phyloP scores from a whole-genome alignment of 2,888 invertebrate species.

The Busseola fusca region DNA sequence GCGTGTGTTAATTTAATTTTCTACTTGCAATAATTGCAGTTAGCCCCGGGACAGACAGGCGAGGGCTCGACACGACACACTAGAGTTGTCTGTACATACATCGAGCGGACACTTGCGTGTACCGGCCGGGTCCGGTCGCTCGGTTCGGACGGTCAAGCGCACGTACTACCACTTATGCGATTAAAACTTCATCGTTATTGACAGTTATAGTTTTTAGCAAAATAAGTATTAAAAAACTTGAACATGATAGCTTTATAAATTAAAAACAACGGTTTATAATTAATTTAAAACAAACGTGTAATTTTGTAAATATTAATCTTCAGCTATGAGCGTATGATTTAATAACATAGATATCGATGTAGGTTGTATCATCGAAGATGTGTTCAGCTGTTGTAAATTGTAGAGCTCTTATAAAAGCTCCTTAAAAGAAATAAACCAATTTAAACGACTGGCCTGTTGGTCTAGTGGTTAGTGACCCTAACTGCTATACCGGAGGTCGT shows the following conservation, averaged over 20 bases:
- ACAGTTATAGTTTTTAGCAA: slow-evolving; percentile 22
- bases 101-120: slow-evolving; percentile 70
- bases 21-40: slow-evolving; percentile 85
- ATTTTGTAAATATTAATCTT: slow-evolving; percentile 18
- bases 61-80: slow-evolving; percentile 72
- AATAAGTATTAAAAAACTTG: slow-evolving; percentile 12
- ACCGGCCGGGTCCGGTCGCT: slow-evolving; percentile 41
- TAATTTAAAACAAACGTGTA: slow-evolving; percentile 23
- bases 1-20: slow-evolving; percentile 89
- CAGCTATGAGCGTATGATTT: background rate
- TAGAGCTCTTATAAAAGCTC: background rate
- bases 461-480: too few species aligned
- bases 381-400: background rate
- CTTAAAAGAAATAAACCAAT: background rate
- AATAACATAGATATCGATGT: background rate
- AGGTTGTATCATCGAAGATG: background rate
- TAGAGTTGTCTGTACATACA: slow-evolving; percentile 81
- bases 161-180: slow-evolving; percentile 50
- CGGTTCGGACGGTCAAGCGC: slow-evolving; percentile 48
- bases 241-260: slow-evolving; percentile 23
- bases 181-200: slow-evolving; percentile 47
- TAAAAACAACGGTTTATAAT: slow-evolving; percentile 1
- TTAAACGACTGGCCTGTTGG: too few species aligned
- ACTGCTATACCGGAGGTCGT: too few species aligned
- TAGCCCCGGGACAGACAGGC: slow-evolving; percentile 73